phyloP scores from a whole-genome alignment of 2,113 vertebrate genomes.

The Heterotilapia buettikoferi region DNA sequence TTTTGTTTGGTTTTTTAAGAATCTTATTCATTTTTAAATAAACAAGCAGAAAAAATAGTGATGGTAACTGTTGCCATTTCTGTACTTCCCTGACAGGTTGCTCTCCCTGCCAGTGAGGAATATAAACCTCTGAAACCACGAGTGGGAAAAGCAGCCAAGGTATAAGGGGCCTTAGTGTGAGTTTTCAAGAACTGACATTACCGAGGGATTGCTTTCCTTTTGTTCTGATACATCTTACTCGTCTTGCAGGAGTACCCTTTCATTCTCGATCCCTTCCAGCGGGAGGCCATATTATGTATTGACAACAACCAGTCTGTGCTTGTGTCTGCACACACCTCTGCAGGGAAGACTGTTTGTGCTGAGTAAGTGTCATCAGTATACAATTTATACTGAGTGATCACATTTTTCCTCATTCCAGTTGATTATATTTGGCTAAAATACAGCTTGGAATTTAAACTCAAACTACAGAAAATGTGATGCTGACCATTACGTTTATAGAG shows the following conservation, averaged over 20 bases:
- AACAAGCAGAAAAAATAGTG: neutral
- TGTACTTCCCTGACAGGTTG: constrained; percentile 75
- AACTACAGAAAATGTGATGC: neutral
- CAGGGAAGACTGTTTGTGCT: constrained; percentile 99
- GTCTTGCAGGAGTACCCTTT: constrained; percentile 91
- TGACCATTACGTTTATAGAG: neutral
- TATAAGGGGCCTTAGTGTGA: constrained; percentile 22
- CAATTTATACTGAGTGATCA: neutral
- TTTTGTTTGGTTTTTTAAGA: neutral
- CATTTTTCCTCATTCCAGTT: neutral
- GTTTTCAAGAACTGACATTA: neutral
- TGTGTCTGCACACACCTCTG: constrained; percentile 96
- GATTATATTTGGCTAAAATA: neutral
- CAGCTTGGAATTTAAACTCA: neutral
- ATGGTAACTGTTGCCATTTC: neutral
- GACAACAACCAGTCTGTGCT: constrained; percentile 98
- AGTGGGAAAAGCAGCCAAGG: constrained; percentile 94
- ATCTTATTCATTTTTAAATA: neutral
- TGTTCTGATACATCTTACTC: neutral
- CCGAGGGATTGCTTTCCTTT: neutral
- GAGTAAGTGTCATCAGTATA: constrained; percentile 79
- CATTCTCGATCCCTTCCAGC: constrained; percentile 94
- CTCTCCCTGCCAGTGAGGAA: constrained; percentile 83
- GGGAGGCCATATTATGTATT: constrained; percentile 92
- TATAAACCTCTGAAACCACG: constrained; percentile 83